These are phyloP conservation scores for Euwallacea fornicatus DNA, from an alignment of 1,140 invertebrate genomes.

Conservation along the genomic window DNA sequence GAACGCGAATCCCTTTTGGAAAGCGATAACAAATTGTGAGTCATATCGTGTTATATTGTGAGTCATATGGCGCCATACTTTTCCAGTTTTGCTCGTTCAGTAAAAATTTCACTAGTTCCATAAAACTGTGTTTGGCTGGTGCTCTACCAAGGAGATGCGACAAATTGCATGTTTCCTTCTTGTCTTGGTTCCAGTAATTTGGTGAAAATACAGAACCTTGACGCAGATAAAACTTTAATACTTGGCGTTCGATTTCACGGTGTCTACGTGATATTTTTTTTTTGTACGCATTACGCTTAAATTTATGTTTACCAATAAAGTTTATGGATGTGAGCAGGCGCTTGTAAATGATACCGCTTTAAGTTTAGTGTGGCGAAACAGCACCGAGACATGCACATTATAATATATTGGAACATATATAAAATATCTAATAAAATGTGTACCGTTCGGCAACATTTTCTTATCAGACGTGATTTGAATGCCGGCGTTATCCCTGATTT, in stretches of 20 bases:
- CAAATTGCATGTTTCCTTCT: no score
- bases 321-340: conserved; percentile 7
- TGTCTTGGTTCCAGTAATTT: no score
- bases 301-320: conserved; percentile 22
- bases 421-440: conserved; percentile 9
- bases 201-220: background rate
- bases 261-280: conserved; percentile 27
- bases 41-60: no score
- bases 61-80: no score
- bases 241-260: conserved; percentile 16
- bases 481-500: background rate
- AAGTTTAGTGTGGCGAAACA: conserved; percentile 6
- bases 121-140: no score
- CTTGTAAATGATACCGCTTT: conserved; percentile 14
- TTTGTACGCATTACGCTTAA: conserved; percentile 16
- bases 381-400: conserved; percentile 7
- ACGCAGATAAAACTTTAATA: conserved; percentile 18
- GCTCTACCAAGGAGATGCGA: no score
- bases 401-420: conserved; percentile 6
- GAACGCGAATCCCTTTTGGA: no score
- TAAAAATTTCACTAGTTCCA: no score
- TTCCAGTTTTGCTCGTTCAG: no score
- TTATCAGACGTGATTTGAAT: conserved; percentile 3
- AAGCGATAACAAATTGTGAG: no score
- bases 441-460: conserved; percentile 2